A percentile compares a stretch with the other conserved stretches of the same genome.
These are phyloP conservation scores for Chloroclystis v-ata DNA, from an alignment of 2,888 invertebrate species.

Conservation along the genomic window DNA sequence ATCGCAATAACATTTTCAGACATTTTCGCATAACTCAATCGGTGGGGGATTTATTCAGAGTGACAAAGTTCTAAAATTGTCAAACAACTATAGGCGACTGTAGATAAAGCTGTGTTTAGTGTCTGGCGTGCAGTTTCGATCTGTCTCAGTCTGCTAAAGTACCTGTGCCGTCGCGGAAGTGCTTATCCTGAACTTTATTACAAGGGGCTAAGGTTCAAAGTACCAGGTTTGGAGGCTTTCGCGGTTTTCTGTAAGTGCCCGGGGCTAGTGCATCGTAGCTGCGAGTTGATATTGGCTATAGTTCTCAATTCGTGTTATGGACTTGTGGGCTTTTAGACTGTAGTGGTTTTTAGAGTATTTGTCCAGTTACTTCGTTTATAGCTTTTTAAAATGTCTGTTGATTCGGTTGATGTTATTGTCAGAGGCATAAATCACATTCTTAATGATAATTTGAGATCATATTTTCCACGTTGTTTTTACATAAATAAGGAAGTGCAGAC, in stretches of 20 bases:
- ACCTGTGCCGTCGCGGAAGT: conserved; percentile 28
- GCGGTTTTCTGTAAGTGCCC: conserved; percentile 25
- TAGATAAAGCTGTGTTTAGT: conserved; percentile 29
- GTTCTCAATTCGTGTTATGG: conserved; percentile 8
- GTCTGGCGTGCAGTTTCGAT: conserved; percentile 57
- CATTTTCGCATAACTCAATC: conserved; percentile 14
- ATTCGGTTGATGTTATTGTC: no score
- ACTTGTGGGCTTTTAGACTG: not conserved
- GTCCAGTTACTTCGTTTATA: not conserved
- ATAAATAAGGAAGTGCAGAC: no score
- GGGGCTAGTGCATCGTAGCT: conserved; percentile 24
- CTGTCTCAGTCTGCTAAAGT: conserved; percentile 44
- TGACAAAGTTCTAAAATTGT: conserved; percentile 19
- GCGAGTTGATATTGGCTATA: conserved; percentile 11
- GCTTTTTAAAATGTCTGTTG: not conserved
- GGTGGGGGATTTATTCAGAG: conserved; percentile 8
- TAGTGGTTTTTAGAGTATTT: not conserved
- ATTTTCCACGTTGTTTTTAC: no score
- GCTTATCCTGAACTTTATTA: conserved; percentile 15
- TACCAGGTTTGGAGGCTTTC: conserved; percentile 11
- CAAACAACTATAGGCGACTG: conserved; percentile 21
- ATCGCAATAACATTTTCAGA: conserved; percentile 13
- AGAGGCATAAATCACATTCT: no score
- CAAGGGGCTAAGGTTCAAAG: conserved; percentile 7
- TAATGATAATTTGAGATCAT: no score